Base-by-base conservation (phyloP, 2,888 invertebrate species). In the Cephus nigrinus region DNA sequence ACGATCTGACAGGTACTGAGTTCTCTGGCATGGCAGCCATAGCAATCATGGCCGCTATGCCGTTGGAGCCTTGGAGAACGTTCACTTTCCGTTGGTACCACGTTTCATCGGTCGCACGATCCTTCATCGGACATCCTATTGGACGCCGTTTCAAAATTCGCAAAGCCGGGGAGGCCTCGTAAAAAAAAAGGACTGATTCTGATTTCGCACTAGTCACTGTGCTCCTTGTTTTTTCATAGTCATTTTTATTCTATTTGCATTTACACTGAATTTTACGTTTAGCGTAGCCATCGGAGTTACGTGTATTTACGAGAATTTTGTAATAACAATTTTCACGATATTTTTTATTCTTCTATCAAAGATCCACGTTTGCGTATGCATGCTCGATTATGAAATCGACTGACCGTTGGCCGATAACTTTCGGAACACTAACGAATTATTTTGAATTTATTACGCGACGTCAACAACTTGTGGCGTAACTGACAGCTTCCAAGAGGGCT, bases 21-120 rank as follows among this genome's bases (percentile, higher is more conserved):
- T 31, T 69, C 30, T 75, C 77, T 33, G 71, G 9, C 71, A 71
- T 30, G 73, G 23, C 72, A 72, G 75, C 78, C 72, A 71, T 75
- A 69, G 75, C 78, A 71, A 75, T 73, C 75, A 71, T 72, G 75
- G 30, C 78, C 75, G 72, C 55, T 40, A 36, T 36, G 69, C 73
- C 69, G 74, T 36, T 69, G 15, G 69, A 69, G 5, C 68, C 32
- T 12, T 12, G 69, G 68, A 72, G 76, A 72, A 78, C 78, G 68
- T 78, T 78, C 78, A 78, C 78, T 78, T 78, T 78, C 78, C 78
- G 78, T 73, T 78, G 72, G 75, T 33, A 71, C 78, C 55, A 34
- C 4, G 76, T 12, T 40, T 68, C 40, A 40, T 5, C 31, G 71
- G 32, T 71, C 32, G 71, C 31, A 55, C 23, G 55, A 55, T 55